These are phyloP conservation scores for Hetaerina titia DNA, from an alignment of 2,888 invertebrate genomes.

Conservation along the genomic window DNA sequence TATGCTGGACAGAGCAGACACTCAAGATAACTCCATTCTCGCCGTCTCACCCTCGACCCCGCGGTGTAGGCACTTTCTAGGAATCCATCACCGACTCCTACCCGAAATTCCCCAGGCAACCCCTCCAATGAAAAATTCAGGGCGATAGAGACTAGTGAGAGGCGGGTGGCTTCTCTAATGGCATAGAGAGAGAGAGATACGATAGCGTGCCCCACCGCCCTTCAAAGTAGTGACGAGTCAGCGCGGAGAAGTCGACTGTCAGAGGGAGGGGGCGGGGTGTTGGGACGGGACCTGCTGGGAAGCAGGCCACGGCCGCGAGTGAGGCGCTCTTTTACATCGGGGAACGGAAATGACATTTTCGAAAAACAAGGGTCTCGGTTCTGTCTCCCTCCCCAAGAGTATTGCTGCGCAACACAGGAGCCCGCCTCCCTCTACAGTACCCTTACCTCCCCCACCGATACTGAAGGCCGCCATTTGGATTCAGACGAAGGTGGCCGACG, in stretches of 20 bases:
- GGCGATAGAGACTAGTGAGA: neutral
- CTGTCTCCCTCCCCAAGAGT: neutral
- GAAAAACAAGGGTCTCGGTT: neutral
- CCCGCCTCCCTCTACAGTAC: too few relatives aligned
- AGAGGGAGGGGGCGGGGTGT: neutral
- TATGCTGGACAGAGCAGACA: too few relatives aligned
- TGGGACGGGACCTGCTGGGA: neutral
- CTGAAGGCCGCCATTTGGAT: neutral
- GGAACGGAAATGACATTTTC: slow-evolving; percentile 38
- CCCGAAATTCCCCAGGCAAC: neutral
- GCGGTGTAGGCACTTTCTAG: neutral
- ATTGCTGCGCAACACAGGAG: too few relatives aligned
- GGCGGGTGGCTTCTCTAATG: neutral
- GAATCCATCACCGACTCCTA: neutral
- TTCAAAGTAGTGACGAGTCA: neutral
- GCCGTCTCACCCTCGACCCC: too few relatives aligned
- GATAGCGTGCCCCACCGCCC: neutral
- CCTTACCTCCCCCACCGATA: neutral
- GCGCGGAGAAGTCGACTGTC: neutral
- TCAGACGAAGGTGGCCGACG: neutral
- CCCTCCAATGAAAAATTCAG: neutral
- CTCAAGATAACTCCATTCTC: too few relatives aligned
- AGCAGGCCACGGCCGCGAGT: slow-evolving; percentile 41
- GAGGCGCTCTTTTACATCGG: neutral
- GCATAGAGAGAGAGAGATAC: neutral